Percentiles rank a stretch among this genome's conserved stretches.
Conservation (phyloP, 2,797 vertebrate species). For the Malacoctenus gilli region DNA sequence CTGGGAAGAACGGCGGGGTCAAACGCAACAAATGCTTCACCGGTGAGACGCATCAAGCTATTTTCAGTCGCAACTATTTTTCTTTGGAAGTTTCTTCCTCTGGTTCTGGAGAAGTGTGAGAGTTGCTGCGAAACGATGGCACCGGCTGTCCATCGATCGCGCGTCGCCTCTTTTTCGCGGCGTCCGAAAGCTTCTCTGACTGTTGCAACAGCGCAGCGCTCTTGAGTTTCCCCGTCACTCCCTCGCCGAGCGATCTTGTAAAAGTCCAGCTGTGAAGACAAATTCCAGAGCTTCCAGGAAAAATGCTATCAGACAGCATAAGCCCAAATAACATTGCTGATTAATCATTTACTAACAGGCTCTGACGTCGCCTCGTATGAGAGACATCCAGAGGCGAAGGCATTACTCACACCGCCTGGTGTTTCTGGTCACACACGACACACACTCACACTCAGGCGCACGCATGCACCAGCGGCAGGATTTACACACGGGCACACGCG, state of each 20-base stretch:
- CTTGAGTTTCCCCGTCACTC: constrained; percentile 42
- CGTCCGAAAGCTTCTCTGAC: constrained; percentile 29
- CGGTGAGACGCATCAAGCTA: constrained; percentile 20
- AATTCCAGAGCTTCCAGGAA: constrained; percentile 77
- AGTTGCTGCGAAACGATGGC: constrained; percentile 6
- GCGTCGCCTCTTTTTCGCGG: constrained; percentile 16
- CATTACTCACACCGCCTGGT: constrained; percentile 63
- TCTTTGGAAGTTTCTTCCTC: constrained; percentile 3
- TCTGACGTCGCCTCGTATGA: constrained; percentile 69
- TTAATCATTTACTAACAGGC: constrained; percentile 78
- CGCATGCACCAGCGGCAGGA: not conserved
- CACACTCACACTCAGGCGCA: constrained; percentile 13
- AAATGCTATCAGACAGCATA: constrained; percentile 70
- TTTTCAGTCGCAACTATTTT: constrained; percentile 7
- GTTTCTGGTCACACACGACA: constrained; percentile 49
- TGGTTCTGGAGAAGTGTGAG: not conserved
- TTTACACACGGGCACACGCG: not conserved
- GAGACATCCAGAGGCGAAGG: constrained; percentile 64
- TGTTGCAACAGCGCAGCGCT: constrained; percentile 54
- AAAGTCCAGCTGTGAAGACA: constrained; percentile 75
- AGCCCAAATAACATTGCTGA: constrained; percentile 70
- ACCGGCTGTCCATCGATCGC: constrained; percentile 17
- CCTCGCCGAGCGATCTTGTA: constrained; percentile 60
- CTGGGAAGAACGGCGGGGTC: constrained; percentile 20
- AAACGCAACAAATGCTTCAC: constrained; percentile 34